Evolutionary conservation across 2,888 invertebrate species (phyloP).

Genomic region (Cheilosia vernalis): DNA sequence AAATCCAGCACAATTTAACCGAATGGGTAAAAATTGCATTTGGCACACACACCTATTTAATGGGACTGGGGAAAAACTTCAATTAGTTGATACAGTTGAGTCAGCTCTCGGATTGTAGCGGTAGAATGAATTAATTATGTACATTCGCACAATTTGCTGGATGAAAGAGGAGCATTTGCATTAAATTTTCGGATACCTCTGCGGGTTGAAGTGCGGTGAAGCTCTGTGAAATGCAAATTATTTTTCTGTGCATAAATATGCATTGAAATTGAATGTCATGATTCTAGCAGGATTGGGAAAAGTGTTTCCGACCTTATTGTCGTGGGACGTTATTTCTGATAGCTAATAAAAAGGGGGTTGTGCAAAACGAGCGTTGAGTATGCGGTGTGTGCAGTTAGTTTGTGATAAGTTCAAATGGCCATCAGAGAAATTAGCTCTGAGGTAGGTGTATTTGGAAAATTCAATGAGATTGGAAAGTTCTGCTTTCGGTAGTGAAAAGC

Average conservation of each 20-base stretch:
- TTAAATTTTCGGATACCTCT: slow-evolving; percentile 45
- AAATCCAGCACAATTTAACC: slow-evolving; percentile 10
- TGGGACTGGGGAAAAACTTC: slow-evolving; percentile 1
- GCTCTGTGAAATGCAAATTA: slow-evolving; percentile 38
- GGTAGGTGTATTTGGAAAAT: too few species aligned
- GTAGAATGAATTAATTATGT: slow-evolving; percentile 43
- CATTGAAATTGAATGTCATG: slow-evolving; percentile 39
- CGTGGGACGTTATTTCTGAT: slow-evolving; percentile 12
- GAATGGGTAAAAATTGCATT: background rate
- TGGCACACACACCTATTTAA: background rate
- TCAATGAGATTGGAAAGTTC: too few species aligned
- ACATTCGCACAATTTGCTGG: slow-evolving; percentile 35
- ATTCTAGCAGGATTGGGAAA: slow-evolving; percentile 29
- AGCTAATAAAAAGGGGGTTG: background rate
- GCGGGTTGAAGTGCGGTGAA: slow-evolving; percentile 16
- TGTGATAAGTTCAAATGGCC: too few species aligned
- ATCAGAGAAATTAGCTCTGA: too few species aligned
- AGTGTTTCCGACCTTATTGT: slow-evolving; percentile 34
- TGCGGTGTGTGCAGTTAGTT: too few species aligned
- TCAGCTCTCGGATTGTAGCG: background rate
- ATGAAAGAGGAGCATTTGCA: slow-evolving; percentile 21
- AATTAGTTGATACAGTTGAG: slow-evolving; percentile 41
- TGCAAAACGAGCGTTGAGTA: too few species aligned
- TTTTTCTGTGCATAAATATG: slow-evolving; percentile 19
- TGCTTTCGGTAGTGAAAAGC: too few species aligned